Evolutionary conservation across 2,797 vertebrate species (phyloP), one percentile per base, ranked within the genome.

Genomic region (Antennarius maculatus): DNA sequence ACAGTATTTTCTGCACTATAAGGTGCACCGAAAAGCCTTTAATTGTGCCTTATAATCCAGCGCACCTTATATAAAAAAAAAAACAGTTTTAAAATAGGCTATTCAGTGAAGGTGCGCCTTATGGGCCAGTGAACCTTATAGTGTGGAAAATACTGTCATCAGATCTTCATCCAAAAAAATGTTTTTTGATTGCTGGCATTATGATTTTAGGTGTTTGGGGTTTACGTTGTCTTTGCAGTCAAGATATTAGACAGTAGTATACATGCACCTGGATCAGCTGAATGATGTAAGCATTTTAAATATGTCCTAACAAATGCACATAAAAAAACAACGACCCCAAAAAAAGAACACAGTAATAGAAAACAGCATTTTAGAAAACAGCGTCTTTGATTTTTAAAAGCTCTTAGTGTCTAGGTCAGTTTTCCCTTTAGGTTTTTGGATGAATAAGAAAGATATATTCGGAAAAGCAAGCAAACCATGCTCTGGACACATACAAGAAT

Each of bases 151-250:
- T 23, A 23, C 23, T 23, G 23, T 23, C 1, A 58, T 41, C 45
- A 46, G 11, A 74, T 69, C 49, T 18, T 5, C n/a, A 46, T 65
- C 13, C 37, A 56, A 56, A 74, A 56, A 27, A 48, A 2, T 57
- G 53, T 66, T 67, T 71, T 61, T 49, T 45, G 60, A n/a, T 58
- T 54, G 14, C 64, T 61, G 18, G 37, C 12, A 51, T 23, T 42
- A 18, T 15, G 42, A 52, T 52, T 58, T 54, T 17, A 45, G 34
- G 11, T 42, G 29, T 55, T 63, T 46, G 1, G 54, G 43, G 9
- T 59, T 27, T 49, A 16, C 49, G 37, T 11, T 23, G 3, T 48
- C 31, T 60, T 18, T 69, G 42, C 54, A 58, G 37, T 55, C 61
- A 66, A 60, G 43, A 56, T 31, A 63, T 54, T 60, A 29, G 14